These are phyloP conservation scores for Drosophila stalkeri DNA, from an alignment of 2,888 invertebrate species.

Conservation along the genomic window DNA sequence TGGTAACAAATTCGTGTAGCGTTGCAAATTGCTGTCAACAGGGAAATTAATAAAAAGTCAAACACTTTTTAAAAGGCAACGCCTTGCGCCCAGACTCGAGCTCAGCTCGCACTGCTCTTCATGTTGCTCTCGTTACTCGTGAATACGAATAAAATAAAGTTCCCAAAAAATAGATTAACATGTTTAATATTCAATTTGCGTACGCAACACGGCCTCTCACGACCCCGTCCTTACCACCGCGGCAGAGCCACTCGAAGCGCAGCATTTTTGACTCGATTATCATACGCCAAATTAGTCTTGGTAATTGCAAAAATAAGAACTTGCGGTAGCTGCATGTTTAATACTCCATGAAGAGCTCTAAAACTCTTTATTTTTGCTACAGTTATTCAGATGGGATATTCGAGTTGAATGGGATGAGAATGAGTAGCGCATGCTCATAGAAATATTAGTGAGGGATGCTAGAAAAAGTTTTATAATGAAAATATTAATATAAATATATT, in stretches of 20 bases:
- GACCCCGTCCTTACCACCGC: neutral
- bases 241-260: slow-evolving; percentile 44
- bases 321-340: slow-evolving; percentile 28
- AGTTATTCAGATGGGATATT: too few relatives aligned
- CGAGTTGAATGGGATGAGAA: too few relatives aligned
- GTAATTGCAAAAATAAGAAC: slow-evolving; percentile 52
- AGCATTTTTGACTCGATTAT: slow-evolving; percentile 55
- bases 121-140: neutral
- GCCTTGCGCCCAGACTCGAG: neutral
- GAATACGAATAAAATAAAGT: slow-evolving; percentile 56
- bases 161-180: slow-evolving; percentile 81
- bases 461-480: too few relatives aligned
- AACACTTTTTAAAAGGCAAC: slow-evolving; percentile 66
- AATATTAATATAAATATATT: too few relatives aligned
- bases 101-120: slow-evolving; percentile 2
- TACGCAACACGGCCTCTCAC: slow-evolving; percentile 54
- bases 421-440: too few relatives aligned
- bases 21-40: slow-evolving; percentile 81
- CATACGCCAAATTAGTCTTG: slow-evolving; percentile 55
- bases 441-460: too few relatives aligned
- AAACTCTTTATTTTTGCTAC: too few relatives aligned
- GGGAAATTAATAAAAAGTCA: slow-evolving; percentile 78
- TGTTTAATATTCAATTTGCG: slow-evolving; percentile 82
- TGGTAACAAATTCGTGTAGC: slow-evolving; percentile 80
- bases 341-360: too few relatives aligned